These are phyloP conservation scores for Perognathus longimembris DNA, from an alignment of 2,113 vertebrate genomes.

Conservation along the genomic window DNA sequence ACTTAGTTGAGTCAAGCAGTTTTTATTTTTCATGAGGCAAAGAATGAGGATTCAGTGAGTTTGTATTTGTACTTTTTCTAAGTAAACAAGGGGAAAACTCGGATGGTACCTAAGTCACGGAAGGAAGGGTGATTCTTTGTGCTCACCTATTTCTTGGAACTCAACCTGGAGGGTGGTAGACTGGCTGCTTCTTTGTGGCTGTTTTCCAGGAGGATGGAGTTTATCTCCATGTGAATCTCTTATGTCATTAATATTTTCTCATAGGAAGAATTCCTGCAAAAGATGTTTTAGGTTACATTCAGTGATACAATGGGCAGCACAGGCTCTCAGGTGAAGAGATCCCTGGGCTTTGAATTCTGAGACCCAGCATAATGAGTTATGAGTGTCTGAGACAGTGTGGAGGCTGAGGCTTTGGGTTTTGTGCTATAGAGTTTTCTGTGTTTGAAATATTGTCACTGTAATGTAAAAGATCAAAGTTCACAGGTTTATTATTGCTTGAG, in stretches of 20 bases:
- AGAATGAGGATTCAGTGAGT: neutral
- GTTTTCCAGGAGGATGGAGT: neutral
- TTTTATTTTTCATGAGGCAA: neutral
- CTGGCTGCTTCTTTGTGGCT: neutral
- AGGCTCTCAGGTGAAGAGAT: neutral
- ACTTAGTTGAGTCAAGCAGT: neutral
- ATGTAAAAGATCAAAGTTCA: conserved; percentile 69
- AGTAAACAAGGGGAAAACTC: neutral
- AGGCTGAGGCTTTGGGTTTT: neutral
- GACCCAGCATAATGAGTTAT: neutral
- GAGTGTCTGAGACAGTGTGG: conserved; percentile 17
- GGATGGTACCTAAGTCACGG: neutral
- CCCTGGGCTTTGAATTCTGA: neutral
- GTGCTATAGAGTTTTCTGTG: conserved; percentile 38
- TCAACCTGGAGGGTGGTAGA: neutral
- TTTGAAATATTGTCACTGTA: conserved; percentile 69
- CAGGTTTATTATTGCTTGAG: conserved; percentile 72
- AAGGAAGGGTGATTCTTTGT: neutral
- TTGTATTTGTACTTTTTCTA: neutral
- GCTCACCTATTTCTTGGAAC: neutral
- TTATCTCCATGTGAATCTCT: neutral
- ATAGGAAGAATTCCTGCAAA: conserved; percentile 17
- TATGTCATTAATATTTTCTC: neutral
- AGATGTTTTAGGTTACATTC: neutral
- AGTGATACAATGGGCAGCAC: neutral